A percentile compares a stretch with the other conserved stretches of the same genome.
Conservation (phyloP, 2,888 invertebrate genomes). For the Orthosia incerta region DNA sequence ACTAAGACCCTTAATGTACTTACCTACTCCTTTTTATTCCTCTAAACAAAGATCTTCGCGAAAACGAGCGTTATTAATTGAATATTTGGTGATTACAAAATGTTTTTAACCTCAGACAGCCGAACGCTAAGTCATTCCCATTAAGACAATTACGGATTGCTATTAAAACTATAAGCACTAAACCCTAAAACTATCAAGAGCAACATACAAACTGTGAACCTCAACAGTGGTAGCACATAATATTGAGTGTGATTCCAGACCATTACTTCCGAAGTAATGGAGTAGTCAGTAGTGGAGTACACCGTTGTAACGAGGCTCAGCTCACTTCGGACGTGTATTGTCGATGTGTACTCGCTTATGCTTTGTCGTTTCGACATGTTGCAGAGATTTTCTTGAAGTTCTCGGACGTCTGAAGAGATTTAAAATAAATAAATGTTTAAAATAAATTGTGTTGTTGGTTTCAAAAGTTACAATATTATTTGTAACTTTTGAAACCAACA, state of each 20-base stretch:
- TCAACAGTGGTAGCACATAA: neutral
- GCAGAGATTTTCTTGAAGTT: neutral
- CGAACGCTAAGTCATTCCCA: no score
- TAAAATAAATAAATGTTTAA: neutral
- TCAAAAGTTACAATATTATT: no score
- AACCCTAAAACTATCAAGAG: no score
- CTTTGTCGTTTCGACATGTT: neutral
- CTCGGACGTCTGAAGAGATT: neutral
- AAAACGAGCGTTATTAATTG: no score
- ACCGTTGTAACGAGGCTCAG: conserved; percentile 19
- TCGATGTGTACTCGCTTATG: neutral
- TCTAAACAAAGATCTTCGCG: no score
- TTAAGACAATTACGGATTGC: no score
- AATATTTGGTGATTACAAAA: no score
- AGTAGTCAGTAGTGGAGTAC: neutral
- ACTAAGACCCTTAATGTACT: no score
- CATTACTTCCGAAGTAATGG: conserved; percentile 22
- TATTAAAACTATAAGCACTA: no score
- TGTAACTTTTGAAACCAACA: no score
- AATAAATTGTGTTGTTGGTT: neutral
- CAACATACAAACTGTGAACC: conserved; percentile 21
- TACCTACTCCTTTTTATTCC: no score
- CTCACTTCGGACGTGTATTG: neutral
- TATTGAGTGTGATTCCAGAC: conserved; percentile 3
- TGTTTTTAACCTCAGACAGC: no score